These are phyloP conservation scores for Drosophila picticornis DNA, from an alignment of 2,888 invertebrate species.

Conservation along the genomic window DNA sequence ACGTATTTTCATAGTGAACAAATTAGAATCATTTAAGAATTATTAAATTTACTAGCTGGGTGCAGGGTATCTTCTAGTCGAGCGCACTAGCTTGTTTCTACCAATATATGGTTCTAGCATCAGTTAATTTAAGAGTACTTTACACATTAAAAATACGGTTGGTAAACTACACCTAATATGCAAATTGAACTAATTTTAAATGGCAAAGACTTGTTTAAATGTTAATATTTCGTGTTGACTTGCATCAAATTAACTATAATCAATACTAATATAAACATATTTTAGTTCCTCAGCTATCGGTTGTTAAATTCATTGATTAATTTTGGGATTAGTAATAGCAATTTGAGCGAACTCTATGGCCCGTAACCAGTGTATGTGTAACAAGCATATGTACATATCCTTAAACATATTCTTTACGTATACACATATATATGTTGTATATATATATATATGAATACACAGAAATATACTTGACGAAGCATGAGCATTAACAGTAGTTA, in stretches of 20 bases:
- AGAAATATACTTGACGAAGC: slow-evolving; percentile 10
- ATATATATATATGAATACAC: slow-evolving; percentile 17
- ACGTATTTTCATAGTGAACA: neutral
- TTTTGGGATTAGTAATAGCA: slow-evolving; percentile 65
- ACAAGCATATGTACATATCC: slow-evolving; percentile 20
- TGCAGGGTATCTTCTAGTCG: neutral
- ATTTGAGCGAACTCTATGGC: slow-evolving; percentile 34
- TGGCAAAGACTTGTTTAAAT: neutral
- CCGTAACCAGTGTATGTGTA: slow-evolving; percentile 56
- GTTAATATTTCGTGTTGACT: neutral
- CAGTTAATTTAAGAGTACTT: neutral
- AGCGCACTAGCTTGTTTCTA: neutral
- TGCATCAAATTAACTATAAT: neutral
- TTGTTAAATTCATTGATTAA: neutral
- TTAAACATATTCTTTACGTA: slow-evolving; percentile 3
- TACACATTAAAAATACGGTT: neutral
- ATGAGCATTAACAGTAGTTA: slow-evolving; percentile 31
- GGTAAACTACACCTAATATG: neutral
- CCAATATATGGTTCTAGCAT: neutral
- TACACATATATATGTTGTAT: neutral
- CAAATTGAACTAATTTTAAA: neutral
- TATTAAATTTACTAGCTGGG: no score
- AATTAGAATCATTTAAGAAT: neutral
- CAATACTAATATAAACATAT: neutral
- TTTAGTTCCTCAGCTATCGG: neutral